Percentiles rank a stretch among this genome's conserved stretches.
Conservation (phyloP, 2,888 invertebrate species). For the Dysmachus trigonus region DNA sequence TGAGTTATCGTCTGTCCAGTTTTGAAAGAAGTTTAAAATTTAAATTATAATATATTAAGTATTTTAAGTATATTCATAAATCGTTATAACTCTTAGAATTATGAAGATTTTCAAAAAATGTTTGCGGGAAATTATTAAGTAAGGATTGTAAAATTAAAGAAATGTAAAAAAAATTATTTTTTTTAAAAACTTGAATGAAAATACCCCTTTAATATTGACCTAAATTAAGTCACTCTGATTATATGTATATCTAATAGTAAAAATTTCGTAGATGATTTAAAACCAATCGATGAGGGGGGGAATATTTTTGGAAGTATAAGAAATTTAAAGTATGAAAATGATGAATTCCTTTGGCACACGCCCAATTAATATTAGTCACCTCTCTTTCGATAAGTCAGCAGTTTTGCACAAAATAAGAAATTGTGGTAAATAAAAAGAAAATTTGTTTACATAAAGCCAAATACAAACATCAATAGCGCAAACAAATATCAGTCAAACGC, state of each 20-base stretch:
- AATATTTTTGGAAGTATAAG: not conserved
- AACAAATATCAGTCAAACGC: not conserved
- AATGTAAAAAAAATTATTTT: too few species aligned
- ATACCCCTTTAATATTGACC: not conserved
- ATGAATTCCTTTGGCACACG: not conserved
- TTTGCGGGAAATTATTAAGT: too few species aligned
- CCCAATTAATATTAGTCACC: not conserved
- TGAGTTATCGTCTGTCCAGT: too few species aligned
- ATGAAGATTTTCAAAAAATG: too few species aligned
- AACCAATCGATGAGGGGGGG: not conserved
- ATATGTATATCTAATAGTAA: too few species aligned
- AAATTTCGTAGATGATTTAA: not conserved
- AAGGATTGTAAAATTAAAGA: too few species aligned
- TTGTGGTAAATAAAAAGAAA: not conserved
- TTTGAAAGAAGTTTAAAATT: too few species aligned
- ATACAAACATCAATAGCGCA: not conserved
- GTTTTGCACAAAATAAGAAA: not conserved
- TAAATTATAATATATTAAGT: too few species aligned
- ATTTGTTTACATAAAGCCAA: not conserved
- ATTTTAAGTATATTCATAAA: too few species aligned
- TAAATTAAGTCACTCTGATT: not conserved
- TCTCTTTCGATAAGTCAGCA: not conserved
- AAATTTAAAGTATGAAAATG: not conserved
- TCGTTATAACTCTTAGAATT: too few species aligned
- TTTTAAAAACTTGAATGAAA: too few species aligned